These are phyloP conservation scores for Sceloporus undulatus DNA, from an alignment of 2,113 vertebrate genomes.

Conservation along the genomic window DNA sequence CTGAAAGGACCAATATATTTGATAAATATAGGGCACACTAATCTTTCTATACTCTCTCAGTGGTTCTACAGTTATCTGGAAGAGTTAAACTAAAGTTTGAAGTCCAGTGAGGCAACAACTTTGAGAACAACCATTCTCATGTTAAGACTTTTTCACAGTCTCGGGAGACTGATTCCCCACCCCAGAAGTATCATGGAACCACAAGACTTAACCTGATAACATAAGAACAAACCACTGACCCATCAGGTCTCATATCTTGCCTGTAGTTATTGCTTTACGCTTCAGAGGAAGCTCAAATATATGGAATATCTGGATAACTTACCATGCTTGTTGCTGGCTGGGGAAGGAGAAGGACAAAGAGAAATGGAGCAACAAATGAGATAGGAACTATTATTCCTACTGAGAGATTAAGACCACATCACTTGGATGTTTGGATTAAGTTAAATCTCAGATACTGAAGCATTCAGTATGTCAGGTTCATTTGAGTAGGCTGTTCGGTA, in stretches of 20 bases:
- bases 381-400: constrained; percentile 14
- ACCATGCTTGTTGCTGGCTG: neutral
- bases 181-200: neutral
- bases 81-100: rapidly evolving
- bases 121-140: neutral
- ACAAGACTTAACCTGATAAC: neutral
- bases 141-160: too few species aligned
- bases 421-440: neutral
- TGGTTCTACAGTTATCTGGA: neutral
- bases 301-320: constrained; percentile 6
- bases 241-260: constrained; percentile 18
- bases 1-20: too few species aligned
- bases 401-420: neutral
- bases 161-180: too few species aligned
- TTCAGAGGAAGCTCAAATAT: constrained; percentile 35
- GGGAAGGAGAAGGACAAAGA: neutral
- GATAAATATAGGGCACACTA: too few species aligned
- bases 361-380: constrained; percentile 36
- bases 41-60: too few species aligned
- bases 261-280: constrained; percentile 15
- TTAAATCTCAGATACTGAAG: neutral
- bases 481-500: neutral
- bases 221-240: neutral
- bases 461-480: neutral
- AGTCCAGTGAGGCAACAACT: neutral